Base-by-base conservation (phyloP, 2,797 vertebrate genomes). In the Hydrophis major region DNA sequence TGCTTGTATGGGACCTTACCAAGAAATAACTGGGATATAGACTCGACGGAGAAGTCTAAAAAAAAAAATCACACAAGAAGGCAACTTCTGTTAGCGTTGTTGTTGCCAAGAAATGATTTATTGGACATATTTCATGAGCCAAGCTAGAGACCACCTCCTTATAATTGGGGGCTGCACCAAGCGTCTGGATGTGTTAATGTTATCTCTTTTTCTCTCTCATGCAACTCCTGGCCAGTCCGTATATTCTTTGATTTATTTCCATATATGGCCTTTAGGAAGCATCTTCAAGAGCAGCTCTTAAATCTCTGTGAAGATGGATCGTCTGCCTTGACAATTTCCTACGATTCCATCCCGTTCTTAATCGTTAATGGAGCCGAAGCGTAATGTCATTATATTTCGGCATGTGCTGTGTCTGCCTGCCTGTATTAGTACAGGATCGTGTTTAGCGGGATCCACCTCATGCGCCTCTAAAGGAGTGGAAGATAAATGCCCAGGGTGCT, bases 401-500 rank as follows among this genome's bases (percentile, higher is more conserved):
- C 5, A 89, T 7, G 2, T n/a, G 0, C 89, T 42, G 42, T 1
- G 89, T 83, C 86, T 32, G 90, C 91, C 10, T 56, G 10, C 57
- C 4, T 83, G 22, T 57, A 60, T 89, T 86, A 25, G 57, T 88
- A 27, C 89, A 47, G 47, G 47, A 88, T 11, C 1, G 87, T 89
- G 18, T 87, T 87, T 22, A 37, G 86, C 27, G 18, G 63, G 88
- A 89, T 57, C 78, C 20, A 18, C n/a, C 89, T 66, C 14, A 27
- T 11, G 90, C 1, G 4, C 78, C 78, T 90, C 57, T 13, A 60
- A 50, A 86, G 20, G 63, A 93, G n/a, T 1, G 86, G 47, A 50
- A 63, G 20, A n/a, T 86, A 22, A 69, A 32, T 78, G 53, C 86
- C 63, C 93, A 56, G 4, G 16, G 20, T 0, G 0, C 37, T 1